A percentile compares a stretch with the other conserved stretches of the same genome.
These are phyloP conservation scores for Sebastes aleutianus DNA, from an alignment of 2,797 vertebrate species.

Conservation along the genomic window DNA sequence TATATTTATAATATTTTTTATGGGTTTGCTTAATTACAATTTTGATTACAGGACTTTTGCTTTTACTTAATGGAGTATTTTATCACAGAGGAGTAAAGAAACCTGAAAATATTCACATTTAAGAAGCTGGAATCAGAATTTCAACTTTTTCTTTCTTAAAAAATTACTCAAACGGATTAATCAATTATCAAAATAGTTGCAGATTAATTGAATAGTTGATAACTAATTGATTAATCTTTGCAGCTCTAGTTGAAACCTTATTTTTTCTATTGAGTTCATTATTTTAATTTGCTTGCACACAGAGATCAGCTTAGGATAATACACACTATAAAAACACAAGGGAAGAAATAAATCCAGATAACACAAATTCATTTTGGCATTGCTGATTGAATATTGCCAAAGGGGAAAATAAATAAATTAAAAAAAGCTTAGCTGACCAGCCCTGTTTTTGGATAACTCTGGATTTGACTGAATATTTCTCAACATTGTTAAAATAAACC, in stretches of 20 bases:
- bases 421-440: not conserved
- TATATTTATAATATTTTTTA: not conserved
- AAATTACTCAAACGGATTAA: too few species aligned
- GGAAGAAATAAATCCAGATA: not conserved
- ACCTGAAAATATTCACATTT: too few species aligned
- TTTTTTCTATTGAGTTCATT: not conserved
- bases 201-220: too few species aligned
- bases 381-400: constrained; percentile 1
- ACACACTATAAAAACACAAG: not conserved
- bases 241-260: not conserved
- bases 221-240: too few species aligned
- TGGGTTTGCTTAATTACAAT: not conserved
- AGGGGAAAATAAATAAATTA: not conserved
- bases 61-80: not conserved
- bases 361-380: not conserved
- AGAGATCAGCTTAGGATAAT: not conserved
- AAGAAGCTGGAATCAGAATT: too few species aligned
- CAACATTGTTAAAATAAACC: not conserved
- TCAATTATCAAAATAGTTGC: too few species aligned
- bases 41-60: not conserved
- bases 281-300: not conserved
- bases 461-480: constrained; percentile 8
- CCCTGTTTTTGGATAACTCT: not conserved
- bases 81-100: not conserved
- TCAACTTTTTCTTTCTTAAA: too few species aligned